A percentile compares a stretch with the other conserved stretches of the same genome.
phyloP scores from a whole-genome alignment of 2,113 vertebrate genomes.

The Tachycineta bicolor region DNA sequence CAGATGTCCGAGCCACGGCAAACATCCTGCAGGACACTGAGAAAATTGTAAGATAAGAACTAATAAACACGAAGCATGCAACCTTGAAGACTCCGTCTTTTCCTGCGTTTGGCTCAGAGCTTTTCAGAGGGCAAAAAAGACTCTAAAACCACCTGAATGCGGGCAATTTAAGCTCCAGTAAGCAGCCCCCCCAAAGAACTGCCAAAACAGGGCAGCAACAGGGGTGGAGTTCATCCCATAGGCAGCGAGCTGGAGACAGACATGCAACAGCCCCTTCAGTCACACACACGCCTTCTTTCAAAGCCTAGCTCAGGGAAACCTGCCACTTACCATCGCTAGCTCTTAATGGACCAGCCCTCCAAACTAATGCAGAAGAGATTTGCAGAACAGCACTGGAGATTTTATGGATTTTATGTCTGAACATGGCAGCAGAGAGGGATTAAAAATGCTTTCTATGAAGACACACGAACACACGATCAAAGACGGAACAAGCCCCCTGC shows the following conservation, averaged over 20 bases:
- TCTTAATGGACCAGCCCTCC: background rate
- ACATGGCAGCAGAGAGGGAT: background rate
- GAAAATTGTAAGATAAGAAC: no score
- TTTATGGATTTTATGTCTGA: background rate
- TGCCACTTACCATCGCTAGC: background rate
- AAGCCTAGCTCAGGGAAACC: background rate
- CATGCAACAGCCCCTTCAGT: background rate
- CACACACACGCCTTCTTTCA: rapidly evolving
- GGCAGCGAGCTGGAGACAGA: background rate
- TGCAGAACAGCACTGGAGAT: background rate
- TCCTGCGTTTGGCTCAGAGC: no score
- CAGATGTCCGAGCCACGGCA: no score
- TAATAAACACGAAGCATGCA: no score
- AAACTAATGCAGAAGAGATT: background rate
- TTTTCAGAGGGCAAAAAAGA: no score
- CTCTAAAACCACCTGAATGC: no score
- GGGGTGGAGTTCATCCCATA: background rate
- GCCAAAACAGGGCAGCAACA: no score
- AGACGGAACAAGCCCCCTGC: background rate
- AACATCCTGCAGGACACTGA: no score
- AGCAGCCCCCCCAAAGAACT: no score
- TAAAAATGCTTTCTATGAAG: background rate
- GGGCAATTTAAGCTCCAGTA: no score
- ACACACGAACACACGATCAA: rapidly evolving
- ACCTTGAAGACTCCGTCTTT: no score